Conservation (phyloP, 2,113 vertebrate genomes). For the Chamaea fasciata region DNA sequence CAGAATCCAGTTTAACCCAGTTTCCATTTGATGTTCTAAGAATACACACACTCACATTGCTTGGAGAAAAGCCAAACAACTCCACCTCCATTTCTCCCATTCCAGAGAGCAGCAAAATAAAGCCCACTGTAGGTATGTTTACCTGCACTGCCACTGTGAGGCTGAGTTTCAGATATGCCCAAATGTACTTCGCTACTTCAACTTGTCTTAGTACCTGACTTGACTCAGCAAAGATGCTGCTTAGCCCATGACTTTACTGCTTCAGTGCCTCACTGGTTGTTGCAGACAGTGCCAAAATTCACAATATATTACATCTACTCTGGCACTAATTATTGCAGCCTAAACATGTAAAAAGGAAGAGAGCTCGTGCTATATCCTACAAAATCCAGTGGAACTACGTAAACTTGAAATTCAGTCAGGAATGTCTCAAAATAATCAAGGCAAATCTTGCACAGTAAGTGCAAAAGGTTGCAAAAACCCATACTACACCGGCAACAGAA, state of each 20-base stretch:
- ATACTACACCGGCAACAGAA: not conserved
- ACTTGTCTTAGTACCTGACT: not conserved
- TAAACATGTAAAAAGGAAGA: not conserved
- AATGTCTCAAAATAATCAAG: not conserved
- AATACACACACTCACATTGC: rapidly evolving
- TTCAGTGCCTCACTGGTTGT: not conserved
- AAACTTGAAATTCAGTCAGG: not conserved
- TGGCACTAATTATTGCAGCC: not conserved
- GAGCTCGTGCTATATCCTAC: rapidly evolving
- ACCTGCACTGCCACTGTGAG: not conserved
- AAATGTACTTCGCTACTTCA: not conserved
- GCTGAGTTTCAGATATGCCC: not conserved
- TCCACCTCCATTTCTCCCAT: not conserved
- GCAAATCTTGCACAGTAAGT: not conserved
- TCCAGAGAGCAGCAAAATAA: not conserved
- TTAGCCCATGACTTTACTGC: not conserved
- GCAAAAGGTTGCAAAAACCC: not conserved
- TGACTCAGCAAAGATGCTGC: not conserved
- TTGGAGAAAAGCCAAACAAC: not conserved
- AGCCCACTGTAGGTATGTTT: not conserved
- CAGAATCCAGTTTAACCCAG: not conserved
- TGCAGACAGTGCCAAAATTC: not conserved
- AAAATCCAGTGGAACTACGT: not conserved
- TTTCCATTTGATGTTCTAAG: not conserved
- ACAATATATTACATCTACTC: not conserved